These are phyloP conservation scores for Trichomalopsis sarcophagae DNA, from an alignment of 1,140 invertebrate species.

Conservation along the genomic window DNA sequence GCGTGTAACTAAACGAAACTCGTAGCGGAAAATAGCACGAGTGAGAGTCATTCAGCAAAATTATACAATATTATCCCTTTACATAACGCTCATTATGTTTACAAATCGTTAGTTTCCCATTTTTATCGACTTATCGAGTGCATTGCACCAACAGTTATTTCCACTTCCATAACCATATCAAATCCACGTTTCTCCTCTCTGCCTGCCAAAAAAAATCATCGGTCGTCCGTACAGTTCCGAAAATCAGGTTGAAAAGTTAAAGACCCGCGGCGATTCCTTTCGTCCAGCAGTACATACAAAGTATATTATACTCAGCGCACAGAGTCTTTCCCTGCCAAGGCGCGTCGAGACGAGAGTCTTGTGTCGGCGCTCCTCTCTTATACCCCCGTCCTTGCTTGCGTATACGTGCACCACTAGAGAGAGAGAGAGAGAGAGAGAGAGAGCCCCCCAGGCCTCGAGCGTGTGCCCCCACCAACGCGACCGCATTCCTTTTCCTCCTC, in stretches of 20 bases:
- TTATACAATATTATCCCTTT: background rate
- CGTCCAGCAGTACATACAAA: no score
- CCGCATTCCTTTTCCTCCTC: conserved; percentile 71
- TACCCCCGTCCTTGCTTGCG: background rate
- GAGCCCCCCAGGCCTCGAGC: conserved; percentile 5
- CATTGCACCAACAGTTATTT: no score
- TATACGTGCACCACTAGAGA: background rate
- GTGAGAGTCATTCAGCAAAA: background rate
- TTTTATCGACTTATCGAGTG: background rate
- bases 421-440: background rate
- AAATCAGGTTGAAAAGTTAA: background rate
- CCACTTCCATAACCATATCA: no score
- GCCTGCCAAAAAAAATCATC: no score
- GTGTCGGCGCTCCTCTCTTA: background rate
- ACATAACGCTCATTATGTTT: background rate
- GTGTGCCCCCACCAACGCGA: conserved; percentile 57
- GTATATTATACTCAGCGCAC: background rate
- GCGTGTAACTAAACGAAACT: background rate
- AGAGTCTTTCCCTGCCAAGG: background rate
- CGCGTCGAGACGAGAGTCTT: background rate
- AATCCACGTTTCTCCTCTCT: no score
- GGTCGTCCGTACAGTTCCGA: no score
- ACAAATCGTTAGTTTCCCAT: background rate
- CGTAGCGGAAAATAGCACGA: background rate
- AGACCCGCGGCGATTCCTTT: background rate